Base-by-base conservation (phyloP, 2,113 vertebrate genomes). In the Labeo catla region DNA sequence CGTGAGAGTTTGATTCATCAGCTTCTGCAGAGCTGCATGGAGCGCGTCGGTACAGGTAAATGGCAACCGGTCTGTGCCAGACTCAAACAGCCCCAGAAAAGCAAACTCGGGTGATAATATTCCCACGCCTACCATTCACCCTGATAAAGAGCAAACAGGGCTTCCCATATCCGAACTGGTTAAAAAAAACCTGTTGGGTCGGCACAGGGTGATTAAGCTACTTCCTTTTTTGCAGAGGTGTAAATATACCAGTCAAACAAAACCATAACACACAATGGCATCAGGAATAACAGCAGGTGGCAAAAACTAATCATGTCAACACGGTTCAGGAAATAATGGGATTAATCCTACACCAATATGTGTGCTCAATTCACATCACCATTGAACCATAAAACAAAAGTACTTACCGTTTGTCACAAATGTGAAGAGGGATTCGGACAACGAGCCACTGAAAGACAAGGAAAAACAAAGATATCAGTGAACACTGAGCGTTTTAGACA, bases 401-500 rank as follows among this genome's bases (percentile, higher is more conserved):
- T 2, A 54, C 96, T 97, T 95, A 97, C 97, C 96, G 8, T 94
- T 91, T 6, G 94, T 94, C 90, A 90, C 91, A 90, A 97, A 97
- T 15, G 94, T 93, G 94, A 97, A 96, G 86, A 95, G 91, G 59
- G 93, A 94, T 78, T 96, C 95, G 19, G 96, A 97, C 88, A 97
- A 91, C 12, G 96, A 97, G 23, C 96, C 96, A 39, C 97, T 97
- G 94, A 49, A 95, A 95, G 59, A 91, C 82, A 90, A 91, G 89
- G 16, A 74, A 36, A 72, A 21, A 91, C 23, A 85, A 34, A 86
- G 21, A 85, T 54, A 87, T 87, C 82, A 86, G 85, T 88, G 70
- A 89, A 54, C 66, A 57, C 50, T 1, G 63, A 66, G 34, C 57
- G 21, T 15, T 88, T 73, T 10, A 63, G 76, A 73, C 76, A 39